Conservation (phyloP, 2,113 vertebrate species). For the Rhinoptilus africanus region DNA sequence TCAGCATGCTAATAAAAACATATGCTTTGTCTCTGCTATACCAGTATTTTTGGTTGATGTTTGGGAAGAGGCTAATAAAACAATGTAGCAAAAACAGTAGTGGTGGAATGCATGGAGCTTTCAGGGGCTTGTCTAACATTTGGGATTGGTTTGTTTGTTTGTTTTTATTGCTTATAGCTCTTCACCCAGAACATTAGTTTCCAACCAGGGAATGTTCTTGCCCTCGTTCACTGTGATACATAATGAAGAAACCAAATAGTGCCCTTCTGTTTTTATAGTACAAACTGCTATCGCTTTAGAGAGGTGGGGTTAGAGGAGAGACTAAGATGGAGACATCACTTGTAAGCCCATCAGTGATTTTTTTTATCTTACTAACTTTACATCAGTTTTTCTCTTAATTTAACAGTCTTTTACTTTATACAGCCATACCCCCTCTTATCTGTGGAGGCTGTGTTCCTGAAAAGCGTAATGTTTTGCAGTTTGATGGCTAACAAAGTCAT, state of each 20-base stretch:
- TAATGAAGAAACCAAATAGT: background rate
- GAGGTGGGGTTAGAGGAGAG: background rate
- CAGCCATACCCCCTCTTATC: accelerated
- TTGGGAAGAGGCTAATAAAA: background rate
- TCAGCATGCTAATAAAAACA: background rate
- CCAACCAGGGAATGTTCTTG: background rate
- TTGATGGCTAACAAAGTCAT: background rate
- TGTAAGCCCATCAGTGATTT: background rate
- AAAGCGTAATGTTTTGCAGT: background rate
- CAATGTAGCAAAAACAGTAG: background rate
- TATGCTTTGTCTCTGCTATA: background rate
- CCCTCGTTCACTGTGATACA: background rate
- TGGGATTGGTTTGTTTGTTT: background rate
- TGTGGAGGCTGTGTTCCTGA: background rate
- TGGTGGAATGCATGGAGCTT: background rate
- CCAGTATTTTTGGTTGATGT: background rate
- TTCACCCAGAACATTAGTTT: background rate
- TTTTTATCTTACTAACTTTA: background rate
- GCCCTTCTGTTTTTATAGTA: background rate
- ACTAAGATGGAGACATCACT: background rate
- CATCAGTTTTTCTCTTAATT: background rate
- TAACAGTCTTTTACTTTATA: background rate
- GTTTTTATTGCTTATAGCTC: background rate
- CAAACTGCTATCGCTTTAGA: background rate
- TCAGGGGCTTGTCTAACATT: background rate